Conservation (phyloP, 1,140 invertebrate species). For the Stegodyphus dumicola region DNA sequence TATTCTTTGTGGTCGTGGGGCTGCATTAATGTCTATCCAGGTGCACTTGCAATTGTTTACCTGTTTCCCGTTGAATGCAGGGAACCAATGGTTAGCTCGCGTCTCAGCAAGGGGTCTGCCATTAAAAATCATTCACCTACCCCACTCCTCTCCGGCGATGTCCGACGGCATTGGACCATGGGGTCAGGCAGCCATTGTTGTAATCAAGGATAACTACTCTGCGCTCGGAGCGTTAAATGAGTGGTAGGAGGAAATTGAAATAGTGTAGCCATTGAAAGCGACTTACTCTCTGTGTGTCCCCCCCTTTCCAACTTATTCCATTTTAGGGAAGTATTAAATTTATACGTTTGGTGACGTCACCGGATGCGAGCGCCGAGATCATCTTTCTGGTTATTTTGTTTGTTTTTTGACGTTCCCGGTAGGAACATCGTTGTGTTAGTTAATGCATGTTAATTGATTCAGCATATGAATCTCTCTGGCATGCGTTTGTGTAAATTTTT, state of each 20-base stretch:
- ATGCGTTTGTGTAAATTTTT: no score
- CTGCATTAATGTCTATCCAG: background rate
- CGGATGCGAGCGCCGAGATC: background rate
- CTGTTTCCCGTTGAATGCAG: conserved; percentile 10
- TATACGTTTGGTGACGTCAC: background rate
- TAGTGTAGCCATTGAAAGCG: background rate
- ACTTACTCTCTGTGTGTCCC: background rate
- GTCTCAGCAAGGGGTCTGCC: conserved; percentile 8
- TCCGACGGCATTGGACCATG: background rate
- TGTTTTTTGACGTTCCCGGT: no score
- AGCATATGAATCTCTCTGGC: no score
- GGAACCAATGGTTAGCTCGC: conserved; percentile 1
- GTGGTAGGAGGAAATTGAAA: conserved; percentile 40
- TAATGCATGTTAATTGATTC: no score
- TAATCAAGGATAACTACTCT: conserved; percentile 41
- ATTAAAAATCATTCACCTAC: conserved; percentile 23
- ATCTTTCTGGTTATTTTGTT: no score
- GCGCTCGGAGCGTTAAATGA: conserved; percentile 34
- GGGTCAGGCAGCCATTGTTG: conserved; percentile 15
- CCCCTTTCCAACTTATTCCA: background rate
- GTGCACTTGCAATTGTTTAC: conserved; percentile 37
- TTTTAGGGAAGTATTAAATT: background rate
- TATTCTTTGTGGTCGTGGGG: no score
- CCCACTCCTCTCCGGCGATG: background rate
- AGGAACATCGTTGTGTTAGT: no score